phyloP scores from a whole-genome alignment of 1,140 invertebrate genomes.

The Ruditapes philippinarum region DNA sequence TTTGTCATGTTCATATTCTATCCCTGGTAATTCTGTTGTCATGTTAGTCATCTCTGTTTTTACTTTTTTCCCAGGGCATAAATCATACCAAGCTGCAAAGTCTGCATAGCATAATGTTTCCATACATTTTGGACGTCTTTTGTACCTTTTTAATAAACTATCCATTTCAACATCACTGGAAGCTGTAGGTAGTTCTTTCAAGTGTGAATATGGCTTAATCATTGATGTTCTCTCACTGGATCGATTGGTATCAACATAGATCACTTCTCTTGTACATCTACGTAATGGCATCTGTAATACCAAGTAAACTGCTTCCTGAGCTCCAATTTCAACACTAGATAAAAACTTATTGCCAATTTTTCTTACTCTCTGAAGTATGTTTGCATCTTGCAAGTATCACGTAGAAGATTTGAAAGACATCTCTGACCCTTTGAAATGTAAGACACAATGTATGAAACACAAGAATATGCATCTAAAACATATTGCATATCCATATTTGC shows the following conservation, averaged over 20 bases:
- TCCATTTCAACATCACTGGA: not conserved
- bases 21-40: not conserved
- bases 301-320: slow-evolving; percentile 17
- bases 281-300: slow-evolving; percentile 15
- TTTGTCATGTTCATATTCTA: slow-evolving; percentile 25
- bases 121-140: not conserved
- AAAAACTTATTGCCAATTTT: slow-evolving; percentile 18
- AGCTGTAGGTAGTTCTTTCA: not conserved
- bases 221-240: not conserved
- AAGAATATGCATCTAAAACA: slow-evolving; percentile 72
- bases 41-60: not conserved
- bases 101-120: slow-evolving; percentile 6
- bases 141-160: slow-evolving; percentile 10
- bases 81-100: slow-evolving; percentile 29
- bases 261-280: not conserved
- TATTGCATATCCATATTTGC: slow-evolving; percentile 69
- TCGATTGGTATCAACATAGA: slow-evolving; percentile 28
- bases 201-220: not conserved
- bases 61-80: not conserved
- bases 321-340: slow-evolving; percentile 17
- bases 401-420: slow-evolving; percentile 64
- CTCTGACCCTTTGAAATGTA: slow-evolving; percentile 69
- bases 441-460: slow-evolving; percentile 65
- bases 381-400: slow-evolving; percentile 13
- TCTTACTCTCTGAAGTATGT: slow-evolving; percentile 42